Conservation (phyloP, 35 echinoderm and acorn worm genomes). For the Stichopus chloronotus region DNA sequence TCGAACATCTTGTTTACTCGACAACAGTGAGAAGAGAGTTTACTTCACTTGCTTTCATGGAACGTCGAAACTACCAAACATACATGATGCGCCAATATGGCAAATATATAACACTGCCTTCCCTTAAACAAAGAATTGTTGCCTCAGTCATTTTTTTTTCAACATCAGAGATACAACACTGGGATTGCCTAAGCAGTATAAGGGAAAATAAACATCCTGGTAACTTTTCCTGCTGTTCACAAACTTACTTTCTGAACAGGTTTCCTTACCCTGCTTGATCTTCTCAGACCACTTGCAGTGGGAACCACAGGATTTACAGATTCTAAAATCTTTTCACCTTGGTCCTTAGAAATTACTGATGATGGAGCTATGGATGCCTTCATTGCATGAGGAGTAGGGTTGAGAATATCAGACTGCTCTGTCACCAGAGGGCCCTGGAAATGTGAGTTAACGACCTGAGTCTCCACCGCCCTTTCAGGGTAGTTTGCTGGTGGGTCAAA, state of each 20-base stretch:
- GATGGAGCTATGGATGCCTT: not conserved
- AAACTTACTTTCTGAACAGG: slow-evolving; percentile 21
- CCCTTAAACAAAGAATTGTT: not conserved
- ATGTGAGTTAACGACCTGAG: not conserved
- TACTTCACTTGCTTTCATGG: too few relatives aligned
- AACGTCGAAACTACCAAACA: too few relatives aligned
- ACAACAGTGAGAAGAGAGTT: not conserved
- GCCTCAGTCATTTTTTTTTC: too few relatives aligned
- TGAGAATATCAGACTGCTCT: too few relatives aligned
- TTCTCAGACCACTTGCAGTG: not conserved
- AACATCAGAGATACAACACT: not conserved
- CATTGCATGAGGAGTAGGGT: not conserved
- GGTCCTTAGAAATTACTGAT: not conserved
- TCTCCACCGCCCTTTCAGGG: not conserved
- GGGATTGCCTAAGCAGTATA: not conserved
- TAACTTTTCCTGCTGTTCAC: not conserved
- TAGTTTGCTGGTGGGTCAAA: not conserved
- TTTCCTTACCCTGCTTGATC: not conserved
- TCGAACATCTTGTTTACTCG: not conserved
- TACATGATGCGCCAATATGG: not conserved
- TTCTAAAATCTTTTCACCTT: not conserved
- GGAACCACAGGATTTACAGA: too few relatives aligned
- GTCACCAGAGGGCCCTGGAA: not conserved
- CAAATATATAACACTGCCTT: slow-evolving; percentile 5
- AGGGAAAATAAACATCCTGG: not conserved